Base-by-base conservation (phyloP, 2,797 vertebrate genomes). In the Xiphorhynchus erythropygius region DNA sequence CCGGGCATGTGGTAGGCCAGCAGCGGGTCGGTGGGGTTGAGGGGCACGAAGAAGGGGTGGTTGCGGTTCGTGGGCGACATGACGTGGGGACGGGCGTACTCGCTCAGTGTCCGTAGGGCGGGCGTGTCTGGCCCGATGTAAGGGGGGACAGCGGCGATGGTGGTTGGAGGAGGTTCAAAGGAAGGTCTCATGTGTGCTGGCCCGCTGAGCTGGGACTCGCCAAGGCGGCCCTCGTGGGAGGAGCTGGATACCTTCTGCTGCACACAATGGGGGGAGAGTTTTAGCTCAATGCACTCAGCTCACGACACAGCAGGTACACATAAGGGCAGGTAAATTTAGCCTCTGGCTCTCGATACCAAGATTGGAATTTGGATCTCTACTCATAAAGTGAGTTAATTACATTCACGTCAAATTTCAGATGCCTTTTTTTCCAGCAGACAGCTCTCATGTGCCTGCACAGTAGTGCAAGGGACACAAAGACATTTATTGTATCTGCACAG, bases 51-150 rank as follows among this genome's bases (percentile, higher is more conserved):
- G 98, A 99, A 99, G 32, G 99, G 99, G 93, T 99, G 99, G 96
- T 99, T 99, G 80, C 99, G 98, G 95, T 99, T 99, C 88, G 99
- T 99, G 65, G 99, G 99, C 0, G 99, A 99, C 99, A 99, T 99
- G 98, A 99, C 99, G 10, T 99, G 99, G 16, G 99, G 99, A 28
- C 99, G 98, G 27, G 99, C 99, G 3, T 99, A 99, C 97, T 99
- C 99, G 97, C 99, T 99, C 90, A 99, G 98, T 33, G 99, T 99
- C 97, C 99, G 99, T 56, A 99, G 97, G 17, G 99, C 99, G 0
- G 99, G 99, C 0, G 99, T 99, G 96, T 99, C 99, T 0, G 99
- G 99, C 19, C 99, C 99, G 2, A 99, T 99, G 97, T 99, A 99
- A 0, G 99, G 99, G 8, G 99, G 99, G 24, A 99, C 99, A 0